These are phyloP conservation scores for Arge pagana DNA, from an alignment of 2,888 invertebrate genomes.

Conservation along the genomic window DNA sequence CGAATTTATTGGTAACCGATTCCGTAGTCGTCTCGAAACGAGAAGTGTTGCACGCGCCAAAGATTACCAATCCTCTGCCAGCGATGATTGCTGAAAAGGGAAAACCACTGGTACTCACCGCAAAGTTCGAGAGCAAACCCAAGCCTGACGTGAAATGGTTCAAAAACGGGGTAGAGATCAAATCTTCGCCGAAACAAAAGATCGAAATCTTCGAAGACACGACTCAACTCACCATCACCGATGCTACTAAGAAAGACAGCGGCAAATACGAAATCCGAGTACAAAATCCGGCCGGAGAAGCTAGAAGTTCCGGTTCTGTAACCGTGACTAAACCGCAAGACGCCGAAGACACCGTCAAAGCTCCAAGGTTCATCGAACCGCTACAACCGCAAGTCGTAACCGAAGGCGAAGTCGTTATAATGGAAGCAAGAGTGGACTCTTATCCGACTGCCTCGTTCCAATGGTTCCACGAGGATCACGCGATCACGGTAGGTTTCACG, in stretches of 20 bases:
- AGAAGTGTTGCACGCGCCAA: slow-evolving; percentile 68
- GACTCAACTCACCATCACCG: slow-evolving; percentile 69
- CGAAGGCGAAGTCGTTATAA: slow-evolving; percentile 76
- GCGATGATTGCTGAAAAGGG: slow-evolving; percentile 74
- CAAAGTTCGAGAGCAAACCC: slow-evolving; percentile 74
- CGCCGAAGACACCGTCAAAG: slow-evolving; percentile 64
- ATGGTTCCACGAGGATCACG: slow-evolving; percentile 80
- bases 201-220: slow-evolving; percentile 66
- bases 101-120: slow-evolving; percentile 70
- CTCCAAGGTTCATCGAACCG: slow-evolving; percentile 76
- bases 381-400: slow-evolving; percentile 72
- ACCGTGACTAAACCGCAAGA: slow-evolving; percentile 69
- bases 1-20: slow-evolving; percentile 69
- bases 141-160: slow-evolving; percentile 82
- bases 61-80: slow-evolving; percentile 77
- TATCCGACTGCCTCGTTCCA: slow-evolving; percentile 82
- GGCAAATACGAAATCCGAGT: slow-evolving; percentile 89
- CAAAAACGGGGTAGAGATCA: slow-evolving; percentile 79
- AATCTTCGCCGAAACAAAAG: slow-evolving; percentile 65
- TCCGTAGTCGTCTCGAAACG: slow-evolving; percentile 60
- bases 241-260: slow-evolving; percentile 73
- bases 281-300: slow-evolving; percentile 77
- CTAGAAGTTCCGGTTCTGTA: slow-evolving; percentile 82
- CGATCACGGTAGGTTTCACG: slow-evolving; percentile 61
- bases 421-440: slow-evolving; percentile 79